Percentiles rank a stretch among this genome's conserved stretches.
phyloP scores from a whole-genome alignment of 2,797 vertebrate genomes.

The Falco rusticolus region DNA sequence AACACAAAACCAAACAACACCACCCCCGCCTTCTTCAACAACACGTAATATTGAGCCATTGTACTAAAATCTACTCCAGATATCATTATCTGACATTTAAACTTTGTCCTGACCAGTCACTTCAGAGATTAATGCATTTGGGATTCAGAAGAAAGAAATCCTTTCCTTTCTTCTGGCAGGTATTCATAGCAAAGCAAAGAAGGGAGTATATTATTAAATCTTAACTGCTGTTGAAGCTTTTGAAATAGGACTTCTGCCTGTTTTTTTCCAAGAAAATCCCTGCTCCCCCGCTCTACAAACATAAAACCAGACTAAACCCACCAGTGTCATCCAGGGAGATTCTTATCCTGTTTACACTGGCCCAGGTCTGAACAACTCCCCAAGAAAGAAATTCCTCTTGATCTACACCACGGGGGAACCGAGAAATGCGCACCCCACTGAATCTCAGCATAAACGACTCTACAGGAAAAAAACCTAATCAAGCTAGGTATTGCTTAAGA shows the following conservation, averaged over 20 bases:
- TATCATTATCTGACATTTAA: not conserved
- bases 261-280: conserved; percentile 16
- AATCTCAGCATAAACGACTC: not conserved
- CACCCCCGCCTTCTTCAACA: not conserved
- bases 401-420: not conserved
- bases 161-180: not conserved
- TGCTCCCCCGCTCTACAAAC: not conserved
- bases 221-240: conserved; percentile 6
- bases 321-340: not conserved
- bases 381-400: not conserved
- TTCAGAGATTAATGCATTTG: conserved; percentile 6
- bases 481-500: not conserved
- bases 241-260: not conserved
- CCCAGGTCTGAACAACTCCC: not conserved
- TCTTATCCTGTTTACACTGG: conserved; percentile 7
- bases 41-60: not conserved
- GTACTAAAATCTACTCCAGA: not conserved
- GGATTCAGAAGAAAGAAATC: conserved; percentile 2
- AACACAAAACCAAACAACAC: not conserved
- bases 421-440: not conserved
- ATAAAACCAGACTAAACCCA: conserved; percentile 2
- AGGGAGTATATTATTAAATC: conserved; percentile 10
- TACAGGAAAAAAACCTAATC: not conserved
- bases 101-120: not conserved
- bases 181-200: conserved; percentile 21